These are phyloP conservation scores for Microcaecilia unicolor DNA, from an alignment of 2,797 vertebrate species.

Conservation along the genomic window DNA sequence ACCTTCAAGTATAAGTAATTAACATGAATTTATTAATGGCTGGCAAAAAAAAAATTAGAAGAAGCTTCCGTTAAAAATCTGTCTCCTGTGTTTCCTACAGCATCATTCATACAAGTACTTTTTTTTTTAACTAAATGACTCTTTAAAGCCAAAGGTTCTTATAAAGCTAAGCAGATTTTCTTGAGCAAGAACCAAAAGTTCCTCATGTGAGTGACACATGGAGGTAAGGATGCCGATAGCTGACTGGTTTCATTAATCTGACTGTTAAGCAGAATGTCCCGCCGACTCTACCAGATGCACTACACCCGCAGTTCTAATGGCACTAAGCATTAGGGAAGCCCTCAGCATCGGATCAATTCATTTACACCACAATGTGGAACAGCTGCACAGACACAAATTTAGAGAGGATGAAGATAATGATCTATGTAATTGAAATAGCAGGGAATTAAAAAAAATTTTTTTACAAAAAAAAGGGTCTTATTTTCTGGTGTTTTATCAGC, in stretches of 20 bases:
- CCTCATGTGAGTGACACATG: neutral
- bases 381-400: constrained; percentile 1
- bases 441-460: neutral
- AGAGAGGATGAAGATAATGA: accelerated
- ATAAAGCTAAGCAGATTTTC: neutral
- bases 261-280: neutral
- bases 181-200: neutral
- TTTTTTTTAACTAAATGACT: too few species aligned
- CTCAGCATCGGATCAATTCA: accelerated
- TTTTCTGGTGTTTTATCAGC: accelerated
- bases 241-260: neutral
- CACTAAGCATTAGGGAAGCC: neutral
- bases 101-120: too few species aligned
- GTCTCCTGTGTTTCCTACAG: too few species aligned
- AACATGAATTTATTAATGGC: too few species aligned
- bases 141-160: neutral
- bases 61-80: too few species aligned
- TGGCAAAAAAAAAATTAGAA: too few species aligned
- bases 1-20: too few species aligned
- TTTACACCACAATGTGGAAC: neutral
- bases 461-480: accelerated
- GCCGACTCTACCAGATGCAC: neutral
- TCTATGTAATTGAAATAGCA: neutral
- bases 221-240: neutral
- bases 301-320: accelerated